Evolutionary conservation across 2,113 vertebrate genomes (phyloP), one percentile per base, ranked within the genome.

Genomic region (Colaptes auratus): DNA sequence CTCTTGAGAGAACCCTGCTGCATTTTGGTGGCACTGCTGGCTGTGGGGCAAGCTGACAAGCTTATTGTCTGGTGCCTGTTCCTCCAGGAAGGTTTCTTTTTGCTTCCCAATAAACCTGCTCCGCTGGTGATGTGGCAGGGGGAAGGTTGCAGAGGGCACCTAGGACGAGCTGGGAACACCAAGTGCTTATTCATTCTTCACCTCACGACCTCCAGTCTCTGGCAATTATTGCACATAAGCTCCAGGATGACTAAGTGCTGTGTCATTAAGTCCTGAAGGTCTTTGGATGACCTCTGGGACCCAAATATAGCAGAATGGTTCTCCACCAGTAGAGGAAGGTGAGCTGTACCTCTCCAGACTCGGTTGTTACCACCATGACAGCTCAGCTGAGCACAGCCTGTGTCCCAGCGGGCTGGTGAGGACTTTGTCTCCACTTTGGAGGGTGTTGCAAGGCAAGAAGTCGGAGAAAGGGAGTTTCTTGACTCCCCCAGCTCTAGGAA

Each of bases 311-410:
- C 42, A 19, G 50, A 8, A 39, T 14, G 61, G 42, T 77, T 64
- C 59, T 82, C 21, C 3, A 1, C 75, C 5, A 0, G 7, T 30
- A 2, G 3, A 60, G 46, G 42, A 3, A 27, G 66, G 50, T 90
- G 78, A 48, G 50, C 35, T 28, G 19, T 50, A 21, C 42, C 66
- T 53, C 74, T 94, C 61, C 36, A 60, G 72, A 21, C 75, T 44
- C 10, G 39, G 39, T 39, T 0, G 0, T 39, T n/a, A n/a, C 27
- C 10, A 17, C 15, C 7, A 7, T 0, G 7, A 0, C 30, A 31
- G 66, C 17, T 28, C 46, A 12, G 20, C 63, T 50, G 19, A 8
- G 46, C 31, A 5, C 48, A 3, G 11, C 2, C 35, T 15, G 3
- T 15, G 5, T n/a, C 15, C 89, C 12, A 0, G 23, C 36, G 3